A percentile compares a stretch with the other conserved stretches of the same genome.
Evolutionary conservation across 2,113 vertebrate species (phyloP).

Genomic region (Pipa parva): DNA sequence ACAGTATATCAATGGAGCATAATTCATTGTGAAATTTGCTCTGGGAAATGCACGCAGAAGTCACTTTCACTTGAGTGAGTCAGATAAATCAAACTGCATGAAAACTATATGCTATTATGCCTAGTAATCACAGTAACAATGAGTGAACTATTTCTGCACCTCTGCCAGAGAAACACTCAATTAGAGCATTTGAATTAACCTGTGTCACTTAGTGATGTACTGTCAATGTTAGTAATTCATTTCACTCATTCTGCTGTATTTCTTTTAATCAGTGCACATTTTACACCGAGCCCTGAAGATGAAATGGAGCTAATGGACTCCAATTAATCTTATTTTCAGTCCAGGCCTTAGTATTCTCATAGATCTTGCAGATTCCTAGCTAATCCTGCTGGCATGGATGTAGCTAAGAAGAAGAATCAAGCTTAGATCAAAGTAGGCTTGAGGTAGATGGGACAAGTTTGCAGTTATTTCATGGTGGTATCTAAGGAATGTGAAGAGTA

Average conservation of each 20-base stretch:
- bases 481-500: no score
- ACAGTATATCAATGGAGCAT: slow-evolving; percentile 4
- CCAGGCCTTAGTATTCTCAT: no score
- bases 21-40: slow-evolving; percentile 15
- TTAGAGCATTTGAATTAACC: slow-evolving; percentile 23
- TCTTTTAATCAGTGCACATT: slow-evolving; percentile 10
- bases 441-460: no score
- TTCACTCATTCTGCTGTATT: background rate
- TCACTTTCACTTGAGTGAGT: slow-evolving; percentile 6
- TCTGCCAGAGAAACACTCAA: slow-evolving; percentile 24
- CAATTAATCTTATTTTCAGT: background rate
- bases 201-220: slow-evolving; percentile 19
- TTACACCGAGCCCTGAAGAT: background rate
- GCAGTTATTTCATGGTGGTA: no score
- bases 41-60: slow-evolving; percentile 20
- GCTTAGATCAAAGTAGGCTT: no score
- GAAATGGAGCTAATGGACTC: slow-evolving; percentile 4
- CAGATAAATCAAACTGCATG: slow-evolving; percentile 16
- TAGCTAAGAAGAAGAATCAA: no score
- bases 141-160: slow-evolving; percentile 18
- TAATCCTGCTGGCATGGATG: no score
- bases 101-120: slow-evolving; percentile 20
- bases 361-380: no score
- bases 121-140: slow-evolving; percentile 14
- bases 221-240: slow-evolving; percentile 17